Conservation (phyloP, 2,888 invertebrate genomes). For the Polylopha cassiicola region DNA sequence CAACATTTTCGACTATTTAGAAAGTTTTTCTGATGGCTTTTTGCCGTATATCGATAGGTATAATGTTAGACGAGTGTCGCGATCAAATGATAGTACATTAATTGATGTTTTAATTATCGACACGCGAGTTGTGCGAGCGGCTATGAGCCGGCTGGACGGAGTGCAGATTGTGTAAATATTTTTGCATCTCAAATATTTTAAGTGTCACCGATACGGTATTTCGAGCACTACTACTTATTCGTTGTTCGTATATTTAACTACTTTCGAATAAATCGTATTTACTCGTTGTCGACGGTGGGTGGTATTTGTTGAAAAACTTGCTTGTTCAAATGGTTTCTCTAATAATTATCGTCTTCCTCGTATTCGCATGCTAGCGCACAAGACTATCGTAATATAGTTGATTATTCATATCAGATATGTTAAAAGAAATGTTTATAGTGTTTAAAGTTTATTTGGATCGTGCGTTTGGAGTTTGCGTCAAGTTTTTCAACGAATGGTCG, state of each 20-base stretch:
- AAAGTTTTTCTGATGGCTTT: too few species aligned
- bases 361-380: constrained; percentile 68
- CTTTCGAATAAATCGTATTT: constrained; percentile 47
- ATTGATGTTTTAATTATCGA: constrained; percentile 1
- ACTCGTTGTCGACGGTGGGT: constrained; percentile 31
- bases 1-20: too few species aligned
- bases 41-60: too few species aligned
- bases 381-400: constrained; percentile 58
- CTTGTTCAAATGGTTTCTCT: constrained; percentile 39
- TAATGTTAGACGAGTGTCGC: too few species aligned
- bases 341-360: constrained; percentile 66
- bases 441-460: constrained; percentile 37
- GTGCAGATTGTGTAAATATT: constrained; percentile 61
- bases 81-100: too few species aligned
- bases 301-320: constrained; percentile 62
- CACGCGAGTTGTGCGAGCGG: constrained; percentile 1
- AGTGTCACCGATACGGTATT: constrained; percentile 59
- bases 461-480: constrained; percentile 39
- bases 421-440: constrained; percentile 49
- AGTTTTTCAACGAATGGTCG: constrained; percentile 59
- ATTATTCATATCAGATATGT: constrained; percentile 66
- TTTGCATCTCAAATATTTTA: constrained; percentile 65
- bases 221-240: constrained; percentile 58
- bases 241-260: constrained; percentile 59
- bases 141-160: constrained; percentile 21